Percentiles rank a stretch among this genome's conserved stretches.
These are phyloP conservation scores for Huso huso DNA, from an alignment of 2,797 vertebrate species.

Conservation along the genomic window DNA sequence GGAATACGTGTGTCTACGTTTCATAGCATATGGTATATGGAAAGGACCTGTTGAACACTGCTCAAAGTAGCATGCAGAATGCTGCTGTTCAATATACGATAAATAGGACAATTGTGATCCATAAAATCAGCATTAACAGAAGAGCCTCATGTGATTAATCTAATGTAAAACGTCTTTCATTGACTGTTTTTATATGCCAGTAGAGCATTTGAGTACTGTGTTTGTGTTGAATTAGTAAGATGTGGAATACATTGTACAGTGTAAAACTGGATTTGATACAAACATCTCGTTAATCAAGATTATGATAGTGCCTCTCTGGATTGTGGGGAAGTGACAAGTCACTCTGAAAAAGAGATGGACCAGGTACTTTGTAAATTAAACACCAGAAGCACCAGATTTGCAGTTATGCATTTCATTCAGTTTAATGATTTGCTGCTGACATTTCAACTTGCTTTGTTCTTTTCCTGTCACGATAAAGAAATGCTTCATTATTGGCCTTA, in stretches of 20 bases:
- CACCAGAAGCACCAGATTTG: too few species aligned
- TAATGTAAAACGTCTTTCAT: neutral
- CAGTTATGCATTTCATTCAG: too few species aligned
- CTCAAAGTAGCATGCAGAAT: neutral
- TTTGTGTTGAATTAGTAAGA: neutral
- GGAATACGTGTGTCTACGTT: too few species aligned
- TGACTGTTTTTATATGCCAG: neutral
- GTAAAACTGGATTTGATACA: constrained; percentile 2
- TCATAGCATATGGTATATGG: too few species aligned
- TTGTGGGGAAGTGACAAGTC: too few species aligned
- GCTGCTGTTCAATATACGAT: neutral
- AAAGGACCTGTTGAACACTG: too few species aligned
- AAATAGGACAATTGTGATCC: neutral
- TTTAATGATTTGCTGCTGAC: too few species aligned
- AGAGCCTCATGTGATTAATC: neutral
- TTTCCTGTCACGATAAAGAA: too few species aligned
- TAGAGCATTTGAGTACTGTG: neutral
- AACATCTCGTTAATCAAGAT: neutral
- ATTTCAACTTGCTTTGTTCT: too few species aligned
- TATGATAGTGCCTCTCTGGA: neutral
- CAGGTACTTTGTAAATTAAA: too few species aligned
- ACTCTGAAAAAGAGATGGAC: too few species aligned
- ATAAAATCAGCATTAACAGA: neutral
- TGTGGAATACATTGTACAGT: neutral
- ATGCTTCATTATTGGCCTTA: too few species aligned